Evolutionary conservation across 2,113 vertebrate genomes (phyloP), one percentile per base, ranked within the genome.

Genomic region (Mystacornis crossleyi): DNA sequence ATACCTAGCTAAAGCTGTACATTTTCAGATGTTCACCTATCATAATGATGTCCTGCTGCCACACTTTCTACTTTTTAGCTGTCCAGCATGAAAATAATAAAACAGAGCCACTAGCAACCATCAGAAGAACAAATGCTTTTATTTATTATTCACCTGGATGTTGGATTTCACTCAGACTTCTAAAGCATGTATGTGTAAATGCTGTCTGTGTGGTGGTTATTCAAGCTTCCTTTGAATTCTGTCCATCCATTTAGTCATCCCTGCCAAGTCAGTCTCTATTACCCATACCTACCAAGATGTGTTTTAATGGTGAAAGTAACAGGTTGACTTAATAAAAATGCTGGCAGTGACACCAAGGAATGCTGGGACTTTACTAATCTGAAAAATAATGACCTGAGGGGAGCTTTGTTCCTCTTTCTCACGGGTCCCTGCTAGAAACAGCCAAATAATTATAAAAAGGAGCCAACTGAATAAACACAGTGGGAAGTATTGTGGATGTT

Each of bases 61-160:
- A 66, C 3, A 1, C 67, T 94, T 95, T 92, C 79, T 94, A 78
- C 36, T 64, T 92, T 92, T 86, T 84, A 89, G 55, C n/a, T 5
- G 6, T 88, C 66, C 79, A 89, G 47, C 43, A 64, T 17, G 48
- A 92, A 90, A 95, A 95, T 86, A 93, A 88, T 89, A 96, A 93
- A 96, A 92, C 34, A 74, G 69, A 94, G 14, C 25, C 57, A 89
- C 72, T 36, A 94, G 72, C 36, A 95, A 86, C 88, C 69, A 81
- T 69, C 25, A 90, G 86, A 94, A 95, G 88, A 94, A 92, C 92
- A 93, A 96, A 95, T 78, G 84, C 74, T 88, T 96, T 94, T 94
- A 95, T 95, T 96, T 97, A 94, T 96, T 93, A 90, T 93, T 94
- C 93, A 96, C 90, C 87, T 87, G 62, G 71, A 93, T 70, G 21